These are phyloP conservation scores for Matsumyia berberina DNA, from an alignment of 2,888 invertebrate species.

Conservation along the genomic window DNA sequence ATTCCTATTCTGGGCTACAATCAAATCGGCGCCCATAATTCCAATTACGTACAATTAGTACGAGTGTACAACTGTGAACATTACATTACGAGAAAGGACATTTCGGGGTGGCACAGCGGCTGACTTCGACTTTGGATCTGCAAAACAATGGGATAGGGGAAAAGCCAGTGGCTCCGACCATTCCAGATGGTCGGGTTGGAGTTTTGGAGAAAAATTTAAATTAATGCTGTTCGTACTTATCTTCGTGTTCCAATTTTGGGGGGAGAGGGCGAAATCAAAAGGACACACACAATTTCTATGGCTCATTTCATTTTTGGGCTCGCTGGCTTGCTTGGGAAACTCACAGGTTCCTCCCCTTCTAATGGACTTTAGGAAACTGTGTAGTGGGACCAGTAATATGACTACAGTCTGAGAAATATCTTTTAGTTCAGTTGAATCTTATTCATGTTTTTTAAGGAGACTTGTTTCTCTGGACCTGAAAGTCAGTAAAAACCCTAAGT, in stretches of 20 bases:
- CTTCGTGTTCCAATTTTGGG: constrained; percentile 33
- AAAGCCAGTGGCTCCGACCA: constrained; percentile 3
- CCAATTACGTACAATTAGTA: constrained; percentile 73
- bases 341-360: constrained; percentile 10
- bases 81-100: constrained; percentile 57
- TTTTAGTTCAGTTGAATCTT: constrained; percentile 11
- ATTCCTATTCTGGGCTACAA: constrained; percentile 69
- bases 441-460: not conserved
- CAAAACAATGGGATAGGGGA: constrained; percentile 39
- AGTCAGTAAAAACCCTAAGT: too few species aligned
- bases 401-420: constrained; percentile 1
- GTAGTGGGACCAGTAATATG: not conserved
- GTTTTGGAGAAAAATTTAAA: constrained; percentile 52
- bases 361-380: constrained; percentile 28
- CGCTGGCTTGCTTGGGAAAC: constrained; percentile 31
- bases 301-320: constrained; percentile 61
- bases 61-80: constrained; percentile 69
- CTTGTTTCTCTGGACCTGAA: not conserved
- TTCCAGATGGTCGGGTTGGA: constrained; percentile 59
- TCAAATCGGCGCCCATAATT: constrained; percentile 71
- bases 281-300: constrained; percentile 64
- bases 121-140: constrained; percentile 34
- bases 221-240: constrained; percentile 60
- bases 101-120: constrained; percentile 25
- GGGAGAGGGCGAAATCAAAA: constrained; percentile 36